Conservation (phyloP, 2,888 invertebrate genomes). For the Chorisops tibialis region DNA sequence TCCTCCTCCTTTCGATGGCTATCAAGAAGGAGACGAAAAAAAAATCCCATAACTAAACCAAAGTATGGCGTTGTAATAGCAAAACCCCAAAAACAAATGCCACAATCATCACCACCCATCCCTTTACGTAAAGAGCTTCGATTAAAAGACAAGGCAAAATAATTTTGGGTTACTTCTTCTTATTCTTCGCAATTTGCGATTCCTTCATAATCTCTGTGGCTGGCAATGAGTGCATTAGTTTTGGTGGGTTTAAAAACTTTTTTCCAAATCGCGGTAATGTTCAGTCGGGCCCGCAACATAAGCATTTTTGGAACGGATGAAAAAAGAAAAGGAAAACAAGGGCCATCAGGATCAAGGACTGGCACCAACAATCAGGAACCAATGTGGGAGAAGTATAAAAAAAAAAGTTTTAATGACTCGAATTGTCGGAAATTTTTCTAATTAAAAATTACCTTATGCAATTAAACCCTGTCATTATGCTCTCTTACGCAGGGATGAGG, state of each 20-base stretch:
- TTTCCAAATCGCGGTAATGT: background rate
- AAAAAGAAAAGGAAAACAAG: constrained; percentile 11
- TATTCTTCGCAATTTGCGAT: background rate
- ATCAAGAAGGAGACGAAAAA: constrained; percentile 16
- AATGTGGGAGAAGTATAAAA: background rate
- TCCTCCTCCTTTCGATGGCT: constrained; percentile 9
- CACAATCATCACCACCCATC: background rate
- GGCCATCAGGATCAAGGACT: constrained; percentile 12
- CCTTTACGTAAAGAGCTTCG: background rate
- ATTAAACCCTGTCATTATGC: constrained; percentile 20
- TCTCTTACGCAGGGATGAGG: too few relatives aligned
- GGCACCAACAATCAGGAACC: constrained; percentile 13
- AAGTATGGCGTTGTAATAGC: background rate
- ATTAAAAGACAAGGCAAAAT: background rate
- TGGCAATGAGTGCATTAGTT: constrained; percentile 17
- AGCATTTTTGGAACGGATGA: background rate
- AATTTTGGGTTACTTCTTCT: constrained; percentile 8
- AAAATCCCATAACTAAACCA: background rate
- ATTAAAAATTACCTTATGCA: constrained; percentile 25
- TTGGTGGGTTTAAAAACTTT: background rate
- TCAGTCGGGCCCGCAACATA: background rate
- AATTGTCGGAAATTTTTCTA: constrained; percentile 17
- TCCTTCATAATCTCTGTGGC: constrained; percentile 9
- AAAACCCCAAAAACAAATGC: constrained; percentile 15
- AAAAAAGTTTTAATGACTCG: constrained; percentile 16